Evolutionary conservation across 2,113 vertebrate genomes (phyloP), one percentile per base, ranked within the genome.

Genomic region (Cyanocitta stelleri): DNA sequence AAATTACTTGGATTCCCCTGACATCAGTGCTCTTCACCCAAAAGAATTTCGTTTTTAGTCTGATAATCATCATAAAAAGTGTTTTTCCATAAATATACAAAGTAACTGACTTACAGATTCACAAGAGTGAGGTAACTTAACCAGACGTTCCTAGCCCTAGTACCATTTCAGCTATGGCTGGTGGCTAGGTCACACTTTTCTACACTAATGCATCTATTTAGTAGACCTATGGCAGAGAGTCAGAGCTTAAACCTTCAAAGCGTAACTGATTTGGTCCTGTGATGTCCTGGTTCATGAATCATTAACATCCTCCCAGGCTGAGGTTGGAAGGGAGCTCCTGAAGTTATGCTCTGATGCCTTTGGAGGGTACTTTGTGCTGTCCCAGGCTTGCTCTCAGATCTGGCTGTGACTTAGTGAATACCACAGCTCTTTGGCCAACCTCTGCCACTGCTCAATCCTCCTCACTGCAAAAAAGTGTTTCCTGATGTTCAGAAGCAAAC

Each of bases 201-300:
- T 66, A 44, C 3, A 9, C 58, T 74, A 90, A 90, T 62, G 51
- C n/a, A 46, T 37, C 43, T 6, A 26, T 89, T 94, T 72, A 90
- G 30, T 29, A 66, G 11, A 79, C 52, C 41, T 87, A 19, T 67
- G 73, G 21, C 55, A 72, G 39, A 90, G 11, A 37, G 33, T 13
- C 58, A 77, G 66, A 72, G 52, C 59, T 85, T 30, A 55, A 96
- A 79, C 73, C 75, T 85, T 75, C 59, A 92, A 76, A 96, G 75
- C 54, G 5, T 85, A 92, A 86, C 93, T 94, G 73, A 96, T 95
- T 96, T 48, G 43, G 59, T 75, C 55, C 52, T 90, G 74, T 71
- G 71, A 41, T 43, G 64, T 62, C 91, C 93, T 67, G 81, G 59
- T 49, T 89, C 33, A 68, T 15, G 7, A 97, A 97, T 96, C 72